Conservation (phyloP, 2,888 invertebrate species). For the Agrotis clavis region DNA sequence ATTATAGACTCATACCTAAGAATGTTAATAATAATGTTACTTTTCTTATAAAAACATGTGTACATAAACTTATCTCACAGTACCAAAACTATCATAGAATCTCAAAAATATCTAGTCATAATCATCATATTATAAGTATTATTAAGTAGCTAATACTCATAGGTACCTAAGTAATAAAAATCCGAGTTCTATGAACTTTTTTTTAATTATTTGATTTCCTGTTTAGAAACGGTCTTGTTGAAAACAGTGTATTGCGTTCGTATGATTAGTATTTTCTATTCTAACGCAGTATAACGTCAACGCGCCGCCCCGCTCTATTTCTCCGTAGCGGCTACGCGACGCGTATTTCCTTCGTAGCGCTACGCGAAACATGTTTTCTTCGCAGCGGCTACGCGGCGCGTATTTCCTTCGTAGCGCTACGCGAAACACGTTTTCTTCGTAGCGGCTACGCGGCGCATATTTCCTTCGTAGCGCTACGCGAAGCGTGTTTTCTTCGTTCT, state of each 20-base stretch:
- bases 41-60: too few species aligned
- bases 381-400: background rate
- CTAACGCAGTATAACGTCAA: too few species aligned
- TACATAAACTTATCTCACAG: too few species aligned
- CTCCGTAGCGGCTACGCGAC: background rate
- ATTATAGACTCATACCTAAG: slow-evolving; percentile 1
- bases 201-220: background rate
- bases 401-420: background rate
- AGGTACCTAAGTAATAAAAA: too few species aligned
- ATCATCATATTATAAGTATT: slow-evolving; percentile 4
- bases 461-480: background rate
- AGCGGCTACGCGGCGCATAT: background rate
- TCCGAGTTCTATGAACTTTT: background rate
- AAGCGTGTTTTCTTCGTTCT: background rate
- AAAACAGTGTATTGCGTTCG: background rate
- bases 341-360: background rate
- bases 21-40: too few species aligned
- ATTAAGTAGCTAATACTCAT: slow-evolving; percentile 1
- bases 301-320: too few species aligned
- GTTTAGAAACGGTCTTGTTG: background rate
- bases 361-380: background rate
- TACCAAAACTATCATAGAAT: slow-evolving; percentile 23
- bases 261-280: too few species aligned
- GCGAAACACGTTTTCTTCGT: background rate
- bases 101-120: slow-evolving; percentile 26